Conservation (phyloP, 1,140 invertebrate genomes). For the Nephila pilipes region DNA sequence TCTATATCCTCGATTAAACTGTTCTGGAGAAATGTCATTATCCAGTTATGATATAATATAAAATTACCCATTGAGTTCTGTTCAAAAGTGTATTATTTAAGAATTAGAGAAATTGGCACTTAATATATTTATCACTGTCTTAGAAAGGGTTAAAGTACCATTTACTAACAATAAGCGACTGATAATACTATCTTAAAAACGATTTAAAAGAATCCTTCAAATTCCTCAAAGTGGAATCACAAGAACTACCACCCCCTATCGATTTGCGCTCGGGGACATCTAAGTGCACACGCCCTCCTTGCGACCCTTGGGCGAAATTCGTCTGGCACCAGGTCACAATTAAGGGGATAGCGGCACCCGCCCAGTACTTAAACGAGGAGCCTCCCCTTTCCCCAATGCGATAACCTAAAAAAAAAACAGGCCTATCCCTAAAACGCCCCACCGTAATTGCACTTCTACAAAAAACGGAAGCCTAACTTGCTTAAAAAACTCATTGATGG, state of each 20-base stretch:
- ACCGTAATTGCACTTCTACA: slow-evolving; percentile 7
- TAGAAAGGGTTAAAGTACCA: too few relatives aligned
- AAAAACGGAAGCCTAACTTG: slow-evolving; percentile 26
- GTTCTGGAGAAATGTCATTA: too few relatives aligned
- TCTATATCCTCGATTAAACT: too few relatives aligned
- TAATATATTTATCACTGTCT: too few relatives aligned
- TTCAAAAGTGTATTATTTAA: too few relatives aligned
- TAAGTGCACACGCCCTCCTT: slow-evolving; percentile 13
- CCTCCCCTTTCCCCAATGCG: slow-evolving; percentile 17
- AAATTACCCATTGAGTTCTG: too few relatives aligned
- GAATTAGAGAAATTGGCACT: too few relatives aligned
- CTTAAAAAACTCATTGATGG: background rate
- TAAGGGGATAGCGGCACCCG: slow-evolving; percentile 24
- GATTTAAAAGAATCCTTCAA: too few relatives aligned
- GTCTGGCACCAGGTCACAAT: slow-evolving; percentile 64
- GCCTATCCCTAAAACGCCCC: slow-evolving; percentile 42
- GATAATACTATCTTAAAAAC: too few relatives aligned
- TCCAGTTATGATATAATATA: too few relatives aligned
- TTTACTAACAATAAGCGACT: too few relatives aligned
- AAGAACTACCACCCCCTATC: slow-evolving; percentile 5
- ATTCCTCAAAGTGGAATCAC: background rate
- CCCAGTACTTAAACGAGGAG: slow-evolving; percentile 59
- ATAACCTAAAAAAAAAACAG: background rate
- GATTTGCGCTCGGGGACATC: background rate
- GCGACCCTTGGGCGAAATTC: slow-evolving; percentile 38